A percentile compares a stretch with the other conserved stretches of the same genome.
These are phyloP conservation scores for Dreissena polymorpha DNA, from an alignment of 1,140 invertebrate genomes.

Conservation along the genomic window DNA sequence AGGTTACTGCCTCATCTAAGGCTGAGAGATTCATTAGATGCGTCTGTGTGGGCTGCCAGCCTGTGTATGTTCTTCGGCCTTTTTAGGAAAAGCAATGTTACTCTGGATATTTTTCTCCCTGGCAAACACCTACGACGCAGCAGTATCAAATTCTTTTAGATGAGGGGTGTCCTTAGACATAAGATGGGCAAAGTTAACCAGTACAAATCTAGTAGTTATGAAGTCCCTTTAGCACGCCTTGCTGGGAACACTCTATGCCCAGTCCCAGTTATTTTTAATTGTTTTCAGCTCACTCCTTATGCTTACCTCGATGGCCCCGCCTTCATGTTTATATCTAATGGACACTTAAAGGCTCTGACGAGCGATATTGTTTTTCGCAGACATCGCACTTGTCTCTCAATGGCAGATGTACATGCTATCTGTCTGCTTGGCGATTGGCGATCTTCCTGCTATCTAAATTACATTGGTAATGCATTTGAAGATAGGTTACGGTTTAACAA, in stretches of 20 bases:
- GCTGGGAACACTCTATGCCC: not conserved
- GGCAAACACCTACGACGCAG: conserved; percentile 13
- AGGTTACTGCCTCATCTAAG: not conserved
- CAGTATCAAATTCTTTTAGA: conserved; percentile 9
- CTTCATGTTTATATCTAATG: not conserved
- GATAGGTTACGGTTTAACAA: no score
- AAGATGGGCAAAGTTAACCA: conserved; percentile 21
- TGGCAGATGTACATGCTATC: conserved; percentile 7
- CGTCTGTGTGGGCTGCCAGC: no score
- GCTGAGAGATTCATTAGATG: conserved; percentile 1
- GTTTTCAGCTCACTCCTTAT: not conserved
- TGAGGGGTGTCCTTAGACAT: not conserved
- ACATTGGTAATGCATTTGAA: no score
- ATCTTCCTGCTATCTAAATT: conserved; percentile 8
- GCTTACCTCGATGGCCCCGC: not conserved
- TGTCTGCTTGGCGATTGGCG: conserved; percentile 20
- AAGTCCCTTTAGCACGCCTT: not conserved
- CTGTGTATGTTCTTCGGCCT: no score
- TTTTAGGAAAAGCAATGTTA: conserved; percentile 26
- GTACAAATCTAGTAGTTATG: conserved; percentile 17
- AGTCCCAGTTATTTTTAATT: conserved; percentile 19
- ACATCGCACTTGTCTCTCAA: conserved; percentile 1
- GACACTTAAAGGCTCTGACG: not conserved
- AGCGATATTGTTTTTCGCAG: no score
- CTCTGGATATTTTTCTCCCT: not conserved